A percentile compares a stretch with the other conserved stretches of the same genome.
phyloP scores from a whole-genome alignment of 2,888 invertebrate species.

The Heliothis peltigera region DNA sequence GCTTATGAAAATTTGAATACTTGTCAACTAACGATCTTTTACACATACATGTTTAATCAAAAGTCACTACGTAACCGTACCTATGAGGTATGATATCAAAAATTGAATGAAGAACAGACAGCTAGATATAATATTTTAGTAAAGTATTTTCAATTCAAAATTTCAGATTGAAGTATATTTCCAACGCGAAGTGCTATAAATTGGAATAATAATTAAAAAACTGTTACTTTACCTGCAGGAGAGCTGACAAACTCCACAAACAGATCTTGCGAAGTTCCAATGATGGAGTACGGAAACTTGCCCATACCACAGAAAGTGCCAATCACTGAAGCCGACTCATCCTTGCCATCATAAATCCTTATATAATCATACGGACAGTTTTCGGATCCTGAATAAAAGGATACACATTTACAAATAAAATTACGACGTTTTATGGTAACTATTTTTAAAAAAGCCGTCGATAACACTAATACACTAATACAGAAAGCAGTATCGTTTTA shows the following conservation, averaged over 20 bases:
- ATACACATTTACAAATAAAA: too few species aligned
- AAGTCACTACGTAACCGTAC: too few species aligned
- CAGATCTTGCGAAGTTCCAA: conserved; percentile 96
- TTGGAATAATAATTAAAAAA: not conserved
- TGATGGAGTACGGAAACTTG: conserved; percentile 97
- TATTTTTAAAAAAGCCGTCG: not conserved
- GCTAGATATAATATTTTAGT: not conserved
- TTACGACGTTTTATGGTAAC: too few species aligned
- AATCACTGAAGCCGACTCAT: conserved; percentile 95
- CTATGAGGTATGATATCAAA: too few species aligned
- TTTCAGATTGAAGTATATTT: not conserved
- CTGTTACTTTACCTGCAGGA: conserved; percentile 91
- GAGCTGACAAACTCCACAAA: conserved; percentile 97
- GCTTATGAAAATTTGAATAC: too few species aligned
- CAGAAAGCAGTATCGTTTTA: conserved; percentile 15
- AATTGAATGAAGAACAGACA: too few species aligned
- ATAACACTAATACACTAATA: not conserved
- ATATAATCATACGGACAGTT: conserved; percentile 97
- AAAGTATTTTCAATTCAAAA: not conserved
- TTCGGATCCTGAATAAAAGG: conserved; percentile 91
- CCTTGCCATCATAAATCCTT: conserved; percentile 96
- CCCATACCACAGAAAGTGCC: conserved; percentile 98
- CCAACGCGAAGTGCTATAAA: not conserved
- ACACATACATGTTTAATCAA: too few species aligned
- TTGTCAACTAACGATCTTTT: too few species aligned